Percentiles rank a stretch among this genome's conserved stretches.
These are phyloP conservation scores for Chaitophorus viminalis DNA, from an alignment of 2,888 invertebrate genomes.

Conservation along the genomic window DNA sequence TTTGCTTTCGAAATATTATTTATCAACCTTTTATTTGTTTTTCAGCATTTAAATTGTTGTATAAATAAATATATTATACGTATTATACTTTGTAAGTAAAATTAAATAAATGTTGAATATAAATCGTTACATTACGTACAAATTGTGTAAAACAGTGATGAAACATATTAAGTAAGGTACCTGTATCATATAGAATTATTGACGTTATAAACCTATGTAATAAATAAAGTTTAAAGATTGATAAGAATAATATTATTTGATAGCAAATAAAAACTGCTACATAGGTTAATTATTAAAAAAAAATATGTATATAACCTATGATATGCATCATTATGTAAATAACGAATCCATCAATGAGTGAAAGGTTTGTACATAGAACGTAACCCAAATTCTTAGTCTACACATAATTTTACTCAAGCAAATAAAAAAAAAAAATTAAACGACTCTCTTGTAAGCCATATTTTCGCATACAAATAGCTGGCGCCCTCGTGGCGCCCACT, in stretches of 20 bases:
- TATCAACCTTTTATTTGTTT: neutral
- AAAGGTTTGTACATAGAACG: constrained; percentile 31
- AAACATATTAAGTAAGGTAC: too few relatives aligned
- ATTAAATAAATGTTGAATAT: too few relatives aligned
- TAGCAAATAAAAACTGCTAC: neutral
- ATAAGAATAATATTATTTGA: neutral
- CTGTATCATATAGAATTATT: too few relatives aligned
- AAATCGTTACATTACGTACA: neutral
- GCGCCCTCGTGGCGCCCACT: constrained; percentile 54
- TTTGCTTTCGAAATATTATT: neutral
- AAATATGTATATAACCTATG: neutral
- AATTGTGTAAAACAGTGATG: neutral
- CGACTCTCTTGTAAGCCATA: constrained; percentile 26
- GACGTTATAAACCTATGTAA: too few relatives aligned
- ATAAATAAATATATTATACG: neutral
- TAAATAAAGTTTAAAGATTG: neutral
- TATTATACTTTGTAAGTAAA: neutral
- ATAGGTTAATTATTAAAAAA: neutral
- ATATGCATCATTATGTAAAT: constrained; percentile 51
- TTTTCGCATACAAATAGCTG: constrained; percentile 37
- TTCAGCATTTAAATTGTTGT: neutral
- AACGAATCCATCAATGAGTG: constrained; percentile 53
- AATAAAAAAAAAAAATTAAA: constrained; percentile 43
- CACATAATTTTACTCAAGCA: constrained; percentile 19
- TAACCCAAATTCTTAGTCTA: constrained; percentile 50